Evolutionary conservation across 1,140 invertebrate genomes (phyloP), one percentile per base, ranked within the genome.

Genomic region (Listronotus bonariensis): DNA sequence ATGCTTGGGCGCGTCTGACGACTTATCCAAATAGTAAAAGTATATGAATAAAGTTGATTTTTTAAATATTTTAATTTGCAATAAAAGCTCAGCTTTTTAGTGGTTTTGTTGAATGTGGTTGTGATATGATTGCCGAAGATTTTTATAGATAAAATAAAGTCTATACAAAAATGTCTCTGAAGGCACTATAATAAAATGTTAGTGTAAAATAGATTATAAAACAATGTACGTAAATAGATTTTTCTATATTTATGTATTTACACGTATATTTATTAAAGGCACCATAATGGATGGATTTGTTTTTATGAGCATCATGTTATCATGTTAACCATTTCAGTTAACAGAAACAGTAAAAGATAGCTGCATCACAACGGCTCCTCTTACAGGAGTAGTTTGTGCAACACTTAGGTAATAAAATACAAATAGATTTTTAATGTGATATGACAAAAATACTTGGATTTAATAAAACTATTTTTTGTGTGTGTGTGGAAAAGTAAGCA

Each of bases 251-350:
- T 67, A 68, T 63, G 65, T 63, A 66, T 65, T 46, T 68, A 64
- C 65, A 57, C 42, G 46, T 60, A 68, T 63, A 57, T 58, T 56
- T 58, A 48, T 45, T 69, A 72, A 70, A 72, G 66, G 70, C 65
- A 68, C 65, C 70, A 64, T 64, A 68, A 69, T 72, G 70, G 70
- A 72, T 72, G 70, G 70, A 72, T 70, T 70, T 68, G 65, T 68
- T 68, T 70, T 46, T 57, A 60, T 71, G 70, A 72, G 70, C 70
- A 67, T 65, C 69, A 66, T 60, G 65, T 68, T 65, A 61, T 63
- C 62, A 38, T 51, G 54, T 65, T 65, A 65, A 65, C 62, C 17
- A 11, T 65, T 49, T 15, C 9, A 43, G 46, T 65, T 65, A 65
- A 65, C 54, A 65, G 54, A 65, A 57, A 65, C 53, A 56, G 54